These are phyloP conservation scores for Nowickia ferox DNA, from an alignment of 2,888 invertebrate genomes.

Conservation along the genomic window DNA sequence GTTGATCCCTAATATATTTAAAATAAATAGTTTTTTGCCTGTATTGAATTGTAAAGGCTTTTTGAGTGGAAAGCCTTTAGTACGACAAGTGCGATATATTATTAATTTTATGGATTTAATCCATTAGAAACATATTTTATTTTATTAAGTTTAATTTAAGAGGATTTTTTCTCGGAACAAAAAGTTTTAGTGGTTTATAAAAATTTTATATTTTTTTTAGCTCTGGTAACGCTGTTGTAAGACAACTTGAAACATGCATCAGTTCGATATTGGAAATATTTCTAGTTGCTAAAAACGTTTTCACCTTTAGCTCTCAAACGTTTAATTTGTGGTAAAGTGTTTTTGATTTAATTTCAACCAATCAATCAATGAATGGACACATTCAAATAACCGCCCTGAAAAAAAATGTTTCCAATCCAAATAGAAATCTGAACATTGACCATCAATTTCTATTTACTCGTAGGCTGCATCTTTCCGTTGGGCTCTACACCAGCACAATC, in stretches of 20 bases:
- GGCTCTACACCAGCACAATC: neutral
- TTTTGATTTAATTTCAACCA: slow-evolving; percentile 67
- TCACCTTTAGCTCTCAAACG: slow-evolving; percentile 25
- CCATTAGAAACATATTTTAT: too few relatives aligned
- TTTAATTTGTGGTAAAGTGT: slow-evolving; percentile 56
- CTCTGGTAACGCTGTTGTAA: too few relatives aligned
- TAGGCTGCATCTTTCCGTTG: slow-evolving; percentile 2
- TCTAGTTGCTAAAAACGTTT: neutral
- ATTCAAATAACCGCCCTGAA: neutral
- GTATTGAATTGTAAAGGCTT: too few relatives aligned
- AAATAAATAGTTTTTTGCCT: too few relatives aligned
- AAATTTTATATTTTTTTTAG: too few relatives aligned
- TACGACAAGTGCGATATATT: too few relatives aligned
- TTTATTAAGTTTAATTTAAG: too few relatives aligned
- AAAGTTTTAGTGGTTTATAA: too few relatives aligned
- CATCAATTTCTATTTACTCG: slow-evolving; percentile 40
- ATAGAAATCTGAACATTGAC: slow-evolving; percentile 32
- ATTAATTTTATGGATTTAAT: too few relatives aligned
- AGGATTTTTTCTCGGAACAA: too few relatives aligned
- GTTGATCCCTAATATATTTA: too few relatives aligned
- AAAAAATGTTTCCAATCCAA: neutral
- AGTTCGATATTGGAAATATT: neutral
- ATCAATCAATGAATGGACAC: slow-evolving; percentile 39
- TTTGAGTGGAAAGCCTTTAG: too few relatives aligned
- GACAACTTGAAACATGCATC: neutral